Evolutionary conservation across 2,797 vertebrate species (phyloP).

Genomic region (Malurus splendens): DNA sequence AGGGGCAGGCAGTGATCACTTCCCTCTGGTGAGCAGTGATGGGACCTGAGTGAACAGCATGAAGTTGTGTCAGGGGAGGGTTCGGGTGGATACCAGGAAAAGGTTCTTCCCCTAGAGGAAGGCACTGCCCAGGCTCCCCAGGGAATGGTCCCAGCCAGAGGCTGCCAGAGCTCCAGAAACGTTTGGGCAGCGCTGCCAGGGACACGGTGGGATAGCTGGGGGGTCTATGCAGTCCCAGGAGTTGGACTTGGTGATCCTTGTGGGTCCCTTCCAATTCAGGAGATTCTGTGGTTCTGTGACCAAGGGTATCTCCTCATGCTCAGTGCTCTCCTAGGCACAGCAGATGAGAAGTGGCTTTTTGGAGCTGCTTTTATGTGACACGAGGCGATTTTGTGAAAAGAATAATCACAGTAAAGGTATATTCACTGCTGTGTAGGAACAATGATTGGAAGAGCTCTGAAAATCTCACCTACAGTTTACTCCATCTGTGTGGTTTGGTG

Average conservation of each 20-base stretch:
- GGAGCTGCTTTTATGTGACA: background rate
- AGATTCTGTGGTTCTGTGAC: background rate
- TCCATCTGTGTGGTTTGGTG: background rate
- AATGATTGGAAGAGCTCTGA: background rate
- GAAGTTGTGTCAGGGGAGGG: background rate
- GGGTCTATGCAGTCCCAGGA: background rate
- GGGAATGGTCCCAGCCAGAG: rapidly evolving
- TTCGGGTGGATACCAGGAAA: rapidly evolving
- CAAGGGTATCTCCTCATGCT: background rate
- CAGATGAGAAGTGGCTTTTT: background rate
- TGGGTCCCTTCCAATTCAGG: background rate
- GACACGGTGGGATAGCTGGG: background rate
- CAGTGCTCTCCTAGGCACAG: background rate
- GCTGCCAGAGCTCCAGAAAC: background rate
- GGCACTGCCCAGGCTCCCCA: background rate
- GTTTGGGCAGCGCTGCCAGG: rapidly evolving
- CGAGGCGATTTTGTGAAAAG: rapidly evolving
- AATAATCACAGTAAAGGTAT: background rate
- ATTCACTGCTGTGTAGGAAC: background rate
- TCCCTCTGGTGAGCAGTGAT: background rate
- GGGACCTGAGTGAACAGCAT: background rate
- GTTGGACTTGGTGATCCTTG: rapidly evolving
- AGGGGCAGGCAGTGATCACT: background rate
- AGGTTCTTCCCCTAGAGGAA: no score
- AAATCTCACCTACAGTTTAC: background rate